Evolutionary conservation across 2,888 invertebrate genomes (phyloP), one percentile per base, ranked within the genome.

Genomic region (Brenthis ino): DNA sequence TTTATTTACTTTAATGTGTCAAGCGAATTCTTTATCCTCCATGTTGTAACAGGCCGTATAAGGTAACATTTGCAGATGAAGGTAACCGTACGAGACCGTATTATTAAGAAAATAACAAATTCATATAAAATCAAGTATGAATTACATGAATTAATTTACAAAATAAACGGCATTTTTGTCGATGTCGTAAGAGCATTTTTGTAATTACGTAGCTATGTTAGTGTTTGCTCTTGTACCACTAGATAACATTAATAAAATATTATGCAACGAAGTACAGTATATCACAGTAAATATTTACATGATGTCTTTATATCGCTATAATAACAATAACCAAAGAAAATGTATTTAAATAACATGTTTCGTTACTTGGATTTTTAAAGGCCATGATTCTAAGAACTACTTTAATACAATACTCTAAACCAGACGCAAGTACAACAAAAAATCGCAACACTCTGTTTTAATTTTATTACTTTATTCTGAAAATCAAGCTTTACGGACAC

Each of bases 1-100:
- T 55, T 61, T 57, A 65, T 71, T 65, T 65, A 68, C 63, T 68
- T 64, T 63, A 68, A 58, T 65, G 65, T 68, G 63, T 65, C 71
- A 68, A 67, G 67, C 63, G 51, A 65, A 67, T 63, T 37, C 63
- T 54, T 63, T 67, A 64, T 64, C 57, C 68, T 56, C 8, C 55
- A 51, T 71, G 56, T 51, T 61, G 68, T 68, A 63, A 68, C 57
- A 63, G 20, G 43, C 70, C 70, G 50, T 70, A 68, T 64, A 70
- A 68, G 70, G 72, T 56, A 57, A 68, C 54, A 63, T 69, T 57
- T 57, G 55, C 61, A 20, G 28, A 58, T 60, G 61, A 61, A 66
- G 69, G 69, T 69, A 58, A 65, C 54, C 63, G 53, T 43, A 37
- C 43, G 48, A 24, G 53, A 53, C 53, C 4, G 16, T 14, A 28